Percentiles rank a stretch among this genome's conserved stretches.
These are phyloP conservation scores for Archivesica marissinica DNA, from an alignment of 1,140 invertebrate species.

Conservation along the genomic window DNA sequence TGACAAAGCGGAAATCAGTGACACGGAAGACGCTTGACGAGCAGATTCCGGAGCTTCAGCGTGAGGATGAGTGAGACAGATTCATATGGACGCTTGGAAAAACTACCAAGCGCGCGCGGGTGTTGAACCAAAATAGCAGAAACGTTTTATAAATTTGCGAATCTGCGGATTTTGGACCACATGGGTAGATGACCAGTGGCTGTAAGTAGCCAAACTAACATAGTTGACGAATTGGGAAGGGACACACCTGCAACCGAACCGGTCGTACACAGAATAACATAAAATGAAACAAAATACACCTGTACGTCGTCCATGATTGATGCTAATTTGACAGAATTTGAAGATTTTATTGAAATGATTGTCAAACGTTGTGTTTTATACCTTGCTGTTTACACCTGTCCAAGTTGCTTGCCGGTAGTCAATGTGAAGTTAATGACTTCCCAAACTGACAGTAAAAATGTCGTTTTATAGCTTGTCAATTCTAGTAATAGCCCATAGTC, in stretches of 20 bases:
- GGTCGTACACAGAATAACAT: too few relatives aligned
- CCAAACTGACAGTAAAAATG: constrained; percentile 21
- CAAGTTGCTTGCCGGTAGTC: constrained; percentile 28
- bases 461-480: constrained; percentile 10
- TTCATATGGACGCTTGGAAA: background rate
- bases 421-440: constrained; percentile 19
- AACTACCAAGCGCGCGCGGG: too few relatives aligned
- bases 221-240: too few relatives aligned
- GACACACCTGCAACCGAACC: too few relatives aligned
- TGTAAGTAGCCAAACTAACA: too few relatives aligned
- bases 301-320: constrained; percentile 24
- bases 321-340: constrained; percentile 57
- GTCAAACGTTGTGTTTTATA: constrained; percentile 34
- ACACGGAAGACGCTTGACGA: background rate
- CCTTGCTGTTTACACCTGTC: constrained; percentile 46
- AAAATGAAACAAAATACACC: constrained; percentile 7
- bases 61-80: background rate
- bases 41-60: background rate
- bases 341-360: constrained; percentile 51
- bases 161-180: too few relatives aligned
- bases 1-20: constrained; percentile 16
- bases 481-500: constrained; percentile 4
- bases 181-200: too few relatives aligned
- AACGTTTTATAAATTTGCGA: too few relatives aligned
- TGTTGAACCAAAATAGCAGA: too few relatives aligned